Evolutionary conservation across 2,113 vertebrate genomes (phyloP).

Genomic region (human): GRCh38 chr4:18835001-18835500

Average conservation of each 20-base stretch:
- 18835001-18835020: slow-evolving; percentile 69
- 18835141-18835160: neutral
- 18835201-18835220: neutral
- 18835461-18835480: neutral
- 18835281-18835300: neutral
- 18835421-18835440: neutral
- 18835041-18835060: slow-evolving; percentile 45
- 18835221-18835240: neutral
- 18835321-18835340: neutral
- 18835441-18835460: neutral
- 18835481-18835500: neutral
- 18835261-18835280: neutral
- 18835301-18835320: neutral
- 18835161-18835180: neutral
- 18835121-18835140: neutral
- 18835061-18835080: neutral
- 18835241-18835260: neutral
- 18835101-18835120: neutral
- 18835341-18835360: neutral
- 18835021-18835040: slow-evolving; percentile 65
- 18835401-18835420: neutral
- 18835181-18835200: neutral
- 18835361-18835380: neutral
- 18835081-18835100: neutral
- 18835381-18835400: neutral